Percentiles rank a stretch among this genome's conserved stretches.
phyloP scores from a whole-genome alignment of 2,113 vertebrate species.

The Osmerus mordax region DNA sequence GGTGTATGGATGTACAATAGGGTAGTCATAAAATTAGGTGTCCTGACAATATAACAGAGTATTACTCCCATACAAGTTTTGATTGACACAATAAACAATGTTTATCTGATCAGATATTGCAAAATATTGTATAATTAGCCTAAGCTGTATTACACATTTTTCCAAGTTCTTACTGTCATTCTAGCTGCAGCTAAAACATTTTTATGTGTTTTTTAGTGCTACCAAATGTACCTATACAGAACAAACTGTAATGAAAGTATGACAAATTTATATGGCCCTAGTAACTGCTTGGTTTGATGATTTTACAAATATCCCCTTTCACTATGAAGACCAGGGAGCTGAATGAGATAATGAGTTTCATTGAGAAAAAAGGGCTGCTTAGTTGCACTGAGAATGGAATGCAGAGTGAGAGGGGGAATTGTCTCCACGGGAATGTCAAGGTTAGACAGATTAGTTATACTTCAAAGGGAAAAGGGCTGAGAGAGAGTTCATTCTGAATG shows the following conservation, averaged over 20 bases:
- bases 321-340: slow-evolving; percentile 45
- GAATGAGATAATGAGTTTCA: slow-evolving; percentile 67
- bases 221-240: not conserved
- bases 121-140: too few species aligned
- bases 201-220: too few species aligned
- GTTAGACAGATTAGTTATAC: slow-evolving; percentile 65
- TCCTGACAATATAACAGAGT: too few species aligned
- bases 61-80: too few species aligned
- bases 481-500: slow-evolving; percentile 48
- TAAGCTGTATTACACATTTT: too few species aligned
- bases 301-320: slow-evolving; percentile 43
- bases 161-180: too few species aligned
- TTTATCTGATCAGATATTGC: too few species aligned
- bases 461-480: slow-evolving; percentile 54
- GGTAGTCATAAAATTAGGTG: too few species aligned
- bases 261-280: slow-evolving; percentile 25
- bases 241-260: not conserved
- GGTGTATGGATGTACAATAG: too few species aligned
- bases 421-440: slow-evolving; percentile 64
- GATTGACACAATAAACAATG: too few species aligned
- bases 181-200: too few species aligned
- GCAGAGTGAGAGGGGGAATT: slow-evolving; percentile 59
- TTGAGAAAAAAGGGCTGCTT: slow-evolving; percentile 59
- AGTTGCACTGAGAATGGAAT: slow-evolving; percentile 60
- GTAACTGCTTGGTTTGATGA: slow-evolving; percentile 22